Evolutionary conservation across 2,888 invertebrate genomes (phyloP), one percentile per base, ranked within the genome.

Genomic region (Acronicta leporina): DNA sequence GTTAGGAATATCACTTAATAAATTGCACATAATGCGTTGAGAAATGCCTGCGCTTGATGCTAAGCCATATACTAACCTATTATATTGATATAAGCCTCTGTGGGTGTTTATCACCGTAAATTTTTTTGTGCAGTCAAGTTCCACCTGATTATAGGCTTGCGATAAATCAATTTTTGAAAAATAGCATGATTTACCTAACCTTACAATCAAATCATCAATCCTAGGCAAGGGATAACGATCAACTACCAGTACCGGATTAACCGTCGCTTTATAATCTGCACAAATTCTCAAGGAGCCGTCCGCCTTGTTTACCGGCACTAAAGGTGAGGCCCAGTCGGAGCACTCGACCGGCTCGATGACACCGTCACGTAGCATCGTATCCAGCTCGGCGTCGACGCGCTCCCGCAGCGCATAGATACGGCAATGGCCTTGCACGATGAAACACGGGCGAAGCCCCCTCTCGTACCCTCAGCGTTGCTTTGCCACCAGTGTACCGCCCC

Each of bases 331-430:
- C 75, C 75, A 78, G 56, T 78, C 77, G 25, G 78, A 74, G 65
- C 65, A 49, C 42, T 76, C 69, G 8, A 81, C 73, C 0, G 77
- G 77, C 61, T 71, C 70, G 56, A 79, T 74, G 61, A 80, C 58
- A 9, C 30, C 30, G 7, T 30, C 30, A 0, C 30, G 30, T 10
- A 30, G 30, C 30, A 30, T 30, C 10, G 25, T 75, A 75, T 43
- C 43, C 9, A 42, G 20, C 20, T 43, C 20, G 5, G 43, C 43
- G 20, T 43, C 43, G 20, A 43, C 11, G 20, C 43, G 43, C 20
- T 16, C 43, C 13, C 43, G 43, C 43, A 43, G 20, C 11, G 43
- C 43, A 13, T n/a, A n/a, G n/a, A n/a, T 43, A 43, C 11, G 43
- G 43, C 4, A 43, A 11, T 13, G 43, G 43, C 5, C 43, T 16